phyloP scores from a whole-genome alignment of 2,888 invertebrate genomes.

The Geophilus truncorum region DNA sequence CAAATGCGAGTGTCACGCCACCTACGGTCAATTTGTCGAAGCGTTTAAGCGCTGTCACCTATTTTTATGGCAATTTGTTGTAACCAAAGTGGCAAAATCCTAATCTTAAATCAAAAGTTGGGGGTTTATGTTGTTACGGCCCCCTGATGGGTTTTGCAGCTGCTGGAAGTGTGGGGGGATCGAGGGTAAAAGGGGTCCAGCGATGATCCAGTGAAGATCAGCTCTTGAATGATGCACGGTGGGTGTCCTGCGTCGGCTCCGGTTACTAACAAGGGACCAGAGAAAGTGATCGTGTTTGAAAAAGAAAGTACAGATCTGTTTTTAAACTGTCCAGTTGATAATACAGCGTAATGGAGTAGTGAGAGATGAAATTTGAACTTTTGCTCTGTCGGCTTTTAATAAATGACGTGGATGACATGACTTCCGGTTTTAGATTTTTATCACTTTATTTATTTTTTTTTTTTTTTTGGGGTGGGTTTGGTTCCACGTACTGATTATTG shows the following conservation, averaged over 20 bases:
- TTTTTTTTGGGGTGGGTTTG: too few relatives aligned
- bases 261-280: not conserved
- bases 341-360: not conserved
- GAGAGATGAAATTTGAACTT: not conserved
- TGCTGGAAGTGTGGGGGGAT: not conserved
- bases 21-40: not conserved
- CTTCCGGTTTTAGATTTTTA: conserved; percentile 23
- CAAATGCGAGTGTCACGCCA: not conserved
- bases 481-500: too few relatives aligned
- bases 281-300: conserved; percentile 1
- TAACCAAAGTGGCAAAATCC: not conserved
- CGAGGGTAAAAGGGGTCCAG: conserved; percentile 1
- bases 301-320: not conserved
- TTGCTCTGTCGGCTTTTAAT: not conserved
- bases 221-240: conserved; percentile 24
- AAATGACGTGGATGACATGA: not conserved
- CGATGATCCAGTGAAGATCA: conserved; percentile 25
- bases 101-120: conserved; percentile 13
- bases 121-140: not conserved
- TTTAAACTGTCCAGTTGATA: conserved; percentile 5
- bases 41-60: not conserved
- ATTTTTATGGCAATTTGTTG: not conserved
- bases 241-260: not conserved
- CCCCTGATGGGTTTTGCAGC: conserved; percentile 6
- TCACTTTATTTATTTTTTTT: too few relatives aligned